Base-by-base conservation (phyloP, 2,797 vertebrate species). In the Chaunax sp. region DNA sequence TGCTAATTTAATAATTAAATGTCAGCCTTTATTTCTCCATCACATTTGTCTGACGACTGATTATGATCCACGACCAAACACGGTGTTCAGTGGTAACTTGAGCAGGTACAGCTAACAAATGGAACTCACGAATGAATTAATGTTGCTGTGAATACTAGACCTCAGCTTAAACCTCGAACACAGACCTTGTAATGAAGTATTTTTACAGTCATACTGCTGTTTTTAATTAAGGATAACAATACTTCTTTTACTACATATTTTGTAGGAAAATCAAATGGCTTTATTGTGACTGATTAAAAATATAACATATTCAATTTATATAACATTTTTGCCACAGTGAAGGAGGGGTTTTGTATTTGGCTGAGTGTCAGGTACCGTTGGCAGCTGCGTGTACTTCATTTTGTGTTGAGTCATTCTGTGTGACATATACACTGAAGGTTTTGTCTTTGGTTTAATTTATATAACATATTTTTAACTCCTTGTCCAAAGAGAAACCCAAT, bases 351-450 rank as follows among this genome's bases (percentile, higher is more conserved):
- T 44, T 19, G 45, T 23, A 3, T 5, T 14, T 67, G 75, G 75
- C 66, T 26, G 8, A 13, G 37, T 1, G 67, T 63, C 78, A 77
- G 44, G 10, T 30, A 49, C 58, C 0, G 62, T 79, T 78, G 46
- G 72, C 73, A 77, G 74, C 55, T 64, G 74, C 40, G 41, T 22
- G 0, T 20, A 63, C 66, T 83, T 83, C 81, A 84, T 80, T 26
- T 69, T 70, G 3, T 1, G 0, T 7, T 57, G 35, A 38, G 23
- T 52, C 14, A 59, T 35, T 45, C 16, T 16, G 57, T 33, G 28
- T 16, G 4, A 38, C 46, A n/a, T n/a, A n/a, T n/a, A n/a, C n/a
- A n/a, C n/a, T n/a, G n/a, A n/a, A 44, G 15, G 33, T 50, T 66
- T 9, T 47, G 49, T 52, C 25, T 37, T 13, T 16, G 46, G 20